These are phyloP conservation scores for Ochotona princeps DNA, from an alignment of 2,113 vertebrate species.

Conservation along the genomic window DNA sequence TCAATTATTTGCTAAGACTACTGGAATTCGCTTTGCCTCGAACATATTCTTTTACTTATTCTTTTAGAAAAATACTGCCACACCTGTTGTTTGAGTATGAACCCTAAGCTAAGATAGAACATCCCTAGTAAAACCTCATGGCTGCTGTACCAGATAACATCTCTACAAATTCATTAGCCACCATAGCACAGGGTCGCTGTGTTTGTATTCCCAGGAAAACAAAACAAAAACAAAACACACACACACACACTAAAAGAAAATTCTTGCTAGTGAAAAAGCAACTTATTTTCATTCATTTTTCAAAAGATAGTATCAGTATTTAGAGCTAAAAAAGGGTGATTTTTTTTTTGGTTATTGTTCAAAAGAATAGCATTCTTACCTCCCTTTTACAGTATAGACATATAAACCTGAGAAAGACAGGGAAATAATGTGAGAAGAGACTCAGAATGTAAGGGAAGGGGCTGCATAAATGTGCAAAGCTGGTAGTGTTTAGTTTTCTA, in stretches of 20 bases:
- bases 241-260: neutral
- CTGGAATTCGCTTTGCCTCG: slow-evolving; percentile 59
- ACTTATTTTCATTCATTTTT: neutral
- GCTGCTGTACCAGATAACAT: neutral
- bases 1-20: slow-evolving; percentile 70
- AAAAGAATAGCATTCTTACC: neutral
- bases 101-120: slow-evolving; percentile 13
- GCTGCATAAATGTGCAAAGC: neutral
- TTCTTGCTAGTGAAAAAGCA: neutral
- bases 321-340: neutral
- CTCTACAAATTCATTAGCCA: neutral
- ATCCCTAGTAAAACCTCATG: neutral
- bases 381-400: neutral
- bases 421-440: no score
- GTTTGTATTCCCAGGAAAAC: neutral
- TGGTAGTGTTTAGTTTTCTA: no score
- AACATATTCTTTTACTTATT: slow-evolving; percentile 22
- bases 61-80: slow-evolving; percentile 51
- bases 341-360: neutral
- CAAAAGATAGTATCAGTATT: neutral
- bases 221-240: neutral
- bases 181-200: neutral
- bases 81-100: slow-evolving; percentile 70
- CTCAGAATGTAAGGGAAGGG: neutral
- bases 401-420: neutral